Base-by-base conservation (phyloP, 2,888 invertebrate species). In the Eupithecia subumbrata region DNA sequence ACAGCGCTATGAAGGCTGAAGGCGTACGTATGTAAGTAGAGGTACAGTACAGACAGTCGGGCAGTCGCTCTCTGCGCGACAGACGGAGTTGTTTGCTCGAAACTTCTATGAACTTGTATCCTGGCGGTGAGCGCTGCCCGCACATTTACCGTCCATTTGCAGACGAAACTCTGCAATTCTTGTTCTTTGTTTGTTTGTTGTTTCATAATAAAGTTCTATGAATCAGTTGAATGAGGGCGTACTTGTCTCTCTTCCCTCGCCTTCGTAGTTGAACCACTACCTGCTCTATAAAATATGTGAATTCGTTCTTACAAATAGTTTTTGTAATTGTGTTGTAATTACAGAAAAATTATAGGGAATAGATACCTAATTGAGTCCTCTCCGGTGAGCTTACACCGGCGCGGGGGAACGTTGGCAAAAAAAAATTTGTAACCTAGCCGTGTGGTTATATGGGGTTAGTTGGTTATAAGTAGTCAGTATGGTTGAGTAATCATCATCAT, bases 81-180 rank as follows among this genome's bases (percentile, higher is more conserved):
- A 22, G 70, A 9, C 52, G 5, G 48, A 60, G 25, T 60, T 60
- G 60, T 60, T 60, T 48, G 43, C 64, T 16, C 45, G 67, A 14
- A 74, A 74, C 71, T 73, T 74, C 34, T 5, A 56, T 74, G 69
- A 76, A 76, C 74, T 76, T 66, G 76, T 74, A 66, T 74, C 76
- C 72, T 71, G 72, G 48, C 63, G 67, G 69, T 40, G 68, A 76
- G 66, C 40, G 75, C 69, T 52, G 16, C 22, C 5, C 69, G 34
- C 67, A 68, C 69, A 74, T 74, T 69, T 74, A 74, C 74, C 71
- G 22, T 76, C 76, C 69, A 74, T 74, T 76, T 64, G 43, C 74
- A 45, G 69, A 69, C 52, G 63, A 66, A 76, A 74, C 64, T 74
- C 74, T 71, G 69, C 69, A 69, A 71, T 76, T 64, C 64, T 64